A percentile compares a stretch with the other conserved stretches of the same genome.
Evolutionary conservation across 2,888 invertebrate genomes (phyloP).

Genomic region (Drosophila paramelanica): DNA sequence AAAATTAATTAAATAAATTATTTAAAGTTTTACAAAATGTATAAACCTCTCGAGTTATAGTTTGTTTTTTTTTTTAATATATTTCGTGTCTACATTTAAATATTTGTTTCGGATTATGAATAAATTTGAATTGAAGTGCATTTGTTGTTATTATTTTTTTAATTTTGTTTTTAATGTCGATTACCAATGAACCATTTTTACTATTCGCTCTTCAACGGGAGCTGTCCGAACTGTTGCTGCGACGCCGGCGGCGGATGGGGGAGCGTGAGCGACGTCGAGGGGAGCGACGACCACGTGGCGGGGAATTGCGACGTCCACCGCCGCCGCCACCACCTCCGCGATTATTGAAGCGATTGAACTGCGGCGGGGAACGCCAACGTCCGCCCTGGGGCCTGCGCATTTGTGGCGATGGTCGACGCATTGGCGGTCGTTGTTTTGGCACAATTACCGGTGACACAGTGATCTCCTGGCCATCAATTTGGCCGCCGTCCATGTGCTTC

Average conservation of each 20-base stretch:
- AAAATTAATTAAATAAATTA: no score
- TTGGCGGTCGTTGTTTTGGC: slow-evolving; percentile 86
- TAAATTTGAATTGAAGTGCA: slow-evolving; percentile 46
- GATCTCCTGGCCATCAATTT: slow-evolving; percentile 98
- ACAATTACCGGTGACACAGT: slow-evolving; percentile 97
- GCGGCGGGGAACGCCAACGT: slow-evolving; percentile 84
- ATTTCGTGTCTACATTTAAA: slow-evolving; percentile 46
- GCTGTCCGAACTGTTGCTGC: slow-evolving; percentile 85
- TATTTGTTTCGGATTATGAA: slow-evolving; percentile 28
- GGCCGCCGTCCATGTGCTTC: slow-evolving; percentile 99
- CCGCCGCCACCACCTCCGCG: slow-evolving; percentile 81
- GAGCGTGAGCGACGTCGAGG: slow-evolving; percentile 85
- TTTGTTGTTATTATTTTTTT: slow-evolving; percentile 5
- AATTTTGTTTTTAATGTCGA: slow-evolving; percentile 4
- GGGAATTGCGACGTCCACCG: slow-evolving; percentile 79
- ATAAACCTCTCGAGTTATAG: slow-evolving; percentile 8
- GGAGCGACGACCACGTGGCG: slow-evolving; percentile 76
- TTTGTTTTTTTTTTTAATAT: slow-evolving; percentile 32
- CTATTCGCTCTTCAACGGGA: slow-evolving; percentile 70
- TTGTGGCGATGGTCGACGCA: slow-evolving; percentile 83
- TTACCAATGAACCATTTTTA: slow-evolving; percentile 20
- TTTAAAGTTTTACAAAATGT: no score
- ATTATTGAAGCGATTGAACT: slow-evolving; percentile 83
- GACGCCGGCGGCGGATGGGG: slow-evolving; percentile 84
- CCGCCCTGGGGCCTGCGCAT: slow-evolving; percentile 82